Evolutionary conservation across 2,113 vertebrate species (phyloP).

Genomic region (Clarias gariepinus): DNA sequence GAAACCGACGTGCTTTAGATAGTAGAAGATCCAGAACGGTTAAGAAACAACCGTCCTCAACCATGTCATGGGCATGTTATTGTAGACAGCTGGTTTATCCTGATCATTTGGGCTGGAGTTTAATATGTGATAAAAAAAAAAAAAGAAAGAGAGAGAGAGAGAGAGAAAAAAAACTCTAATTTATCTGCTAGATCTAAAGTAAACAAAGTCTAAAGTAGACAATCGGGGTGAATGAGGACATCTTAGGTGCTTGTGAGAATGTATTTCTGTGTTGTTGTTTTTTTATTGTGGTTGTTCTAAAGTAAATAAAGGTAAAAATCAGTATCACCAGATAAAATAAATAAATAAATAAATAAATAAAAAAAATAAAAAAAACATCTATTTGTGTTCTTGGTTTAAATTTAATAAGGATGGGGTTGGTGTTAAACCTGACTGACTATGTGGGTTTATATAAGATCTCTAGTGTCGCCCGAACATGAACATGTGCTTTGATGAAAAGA

Average conservation of each 20-base stretch:
- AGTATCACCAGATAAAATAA: too few species aligned
- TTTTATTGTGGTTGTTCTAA: too few species aligned
- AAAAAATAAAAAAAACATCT: background rate
- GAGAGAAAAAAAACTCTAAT: background rate
- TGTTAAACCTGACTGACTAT: background rate
- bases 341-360: too few species aligned
- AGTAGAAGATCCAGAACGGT: background rate
- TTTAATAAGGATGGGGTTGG: background rate
- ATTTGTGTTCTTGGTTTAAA: background rate
- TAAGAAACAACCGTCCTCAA: background rate
- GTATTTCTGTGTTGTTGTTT: too few species aligned
- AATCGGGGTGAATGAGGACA: background rate
- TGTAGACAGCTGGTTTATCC: background rate
- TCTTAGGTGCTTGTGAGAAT: background rate
- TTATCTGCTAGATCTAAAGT: background rate
- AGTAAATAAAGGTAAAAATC: too few species aligned
- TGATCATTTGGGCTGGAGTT: background rate
- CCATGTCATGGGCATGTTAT: background rate
- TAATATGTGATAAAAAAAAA: background rate
- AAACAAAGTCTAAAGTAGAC: background rate
- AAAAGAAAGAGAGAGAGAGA: background rate
- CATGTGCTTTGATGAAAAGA: background rate
- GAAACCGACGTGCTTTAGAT: background rate
- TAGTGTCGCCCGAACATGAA: background rate
- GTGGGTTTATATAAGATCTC: background rate